Base-by-base conservation (phyloP, 2,797 vertebrate species). In the Tenualosa ilisha region DNA sequence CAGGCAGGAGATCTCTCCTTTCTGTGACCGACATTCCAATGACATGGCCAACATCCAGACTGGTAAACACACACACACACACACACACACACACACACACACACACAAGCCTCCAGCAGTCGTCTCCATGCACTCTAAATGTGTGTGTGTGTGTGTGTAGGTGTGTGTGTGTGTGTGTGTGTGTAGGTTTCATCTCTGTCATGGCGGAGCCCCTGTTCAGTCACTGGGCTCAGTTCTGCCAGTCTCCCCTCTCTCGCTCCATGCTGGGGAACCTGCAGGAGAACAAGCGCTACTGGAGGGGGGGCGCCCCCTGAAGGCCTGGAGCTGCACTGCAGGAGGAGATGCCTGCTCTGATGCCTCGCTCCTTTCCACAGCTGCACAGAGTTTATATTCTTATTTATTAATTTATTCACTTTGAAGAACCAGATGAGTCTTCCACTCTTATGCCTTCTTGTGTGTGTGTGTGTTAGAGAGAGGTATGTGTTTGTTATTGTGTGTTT, bases 1-100 rank as follows among this genome's bases (percentile, higher is more conserved):
- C 83, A 93, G 94, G 81, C 91, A 96, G 91, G 94, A 94, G 53
- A 94, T 96, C 87, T 96, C 96, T 92, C 96, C 96, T 2, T 92
- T 97, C 79, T 97, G 96, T 89, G 96, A 97, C 89, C 94, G 96
- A 82, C 94, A 95, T 85, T 95, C 95, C 1, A 95, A 96, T 89
- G 96, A 95, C 6, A 89, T 96, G 82, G 95, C 94, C 91, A 95
- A 96, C 93, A 97, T 97, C 91, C 96, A 97, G 93, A 96, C 96
- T 61, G 96, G 96, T 97, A 95, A 96, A 85, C 81, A 17, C 15
- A 0, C 8, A 9, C 22, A 31, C 50, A 22, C 11, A 49, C 4
- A 65, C n/a, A 68, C 63, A 68, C 63, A 68, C n/a, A 17, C 24
- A 31, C 24, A 50, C n/a, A 68, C n/a, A 65, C 61, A 65, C 61